These are phyloP conservation scores for Pimephales promelas DNA, from an alignment of 2,113 vertebrate genomes.

Conservation along the genomic window DNA sequence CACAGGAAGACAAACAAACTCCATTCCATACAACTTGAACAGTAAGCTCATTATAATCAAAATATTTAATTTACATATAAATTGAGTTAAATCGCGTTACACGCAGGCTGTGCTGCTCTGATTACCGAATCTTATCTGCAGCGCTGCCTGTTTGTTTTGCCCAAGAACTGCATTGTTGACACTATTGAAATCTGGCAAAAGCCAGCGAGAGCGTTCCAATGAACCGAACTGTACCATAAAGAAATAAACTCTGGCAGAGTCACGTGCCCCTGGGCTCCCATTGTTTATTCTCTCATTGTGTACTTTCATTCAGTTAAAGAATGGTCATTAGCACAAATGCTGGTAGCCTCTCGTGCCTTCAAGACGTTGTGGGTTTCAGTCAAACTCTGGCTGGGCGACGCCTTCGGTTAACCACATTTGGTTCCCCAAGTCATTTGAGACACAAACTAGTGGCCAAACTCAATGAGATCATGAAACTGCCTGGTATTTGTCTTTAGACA, in stretches of 20 bases:
- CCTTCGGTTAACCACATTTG: neutral
- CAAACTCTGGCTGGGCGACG: neutral
- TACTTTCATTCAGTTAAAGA: slow-evolving; percentile 6
- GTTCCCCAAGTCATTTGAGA: neutral
- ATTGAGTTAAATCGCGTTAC: slow-evolving; percentile 72
- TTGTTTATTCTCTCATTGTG: slow-evolving; percentile 24
- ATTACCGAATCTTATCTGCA: slow-evolving; percentile 68
- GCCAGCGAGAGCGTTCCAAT: slow-evolving; percentile 47
- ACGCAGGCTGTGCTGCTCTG: slow-evolving; percentile 58
- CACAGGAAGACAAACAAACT: slow-evolving; percentile 63
- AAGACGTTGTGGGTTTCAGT: neutral
- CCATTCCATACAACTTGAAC: slow-evolving; percentile 62
- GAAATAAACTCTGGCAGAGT: neutral
- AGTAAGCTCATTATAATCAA: slow-evolving; percentile 72
- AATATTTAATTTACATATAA: slow-evolving; percentile 78
- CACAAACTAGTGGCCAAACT: neutral
- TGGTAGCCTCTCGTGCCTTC: neutral
- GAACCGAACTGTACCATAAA: slow-evolving; percentile 27
- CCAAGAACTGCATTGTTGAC: slow-evolving; percentile 56
- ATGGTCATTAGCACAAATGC: neutral
- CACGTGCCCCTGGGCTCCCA: neutral
- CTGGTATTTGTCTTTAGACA: neutral
- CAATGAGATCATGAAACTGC: neutral
- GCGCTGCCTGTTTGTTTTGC: slow-evolving; percentile 55
- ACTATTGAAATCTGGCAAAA: slow-evolving; percentile 54